Evolutionary conservation across 2,797 vertebrate genomes (phyloP).

Genomic region (Sebastolobus alascanus): DNA sequence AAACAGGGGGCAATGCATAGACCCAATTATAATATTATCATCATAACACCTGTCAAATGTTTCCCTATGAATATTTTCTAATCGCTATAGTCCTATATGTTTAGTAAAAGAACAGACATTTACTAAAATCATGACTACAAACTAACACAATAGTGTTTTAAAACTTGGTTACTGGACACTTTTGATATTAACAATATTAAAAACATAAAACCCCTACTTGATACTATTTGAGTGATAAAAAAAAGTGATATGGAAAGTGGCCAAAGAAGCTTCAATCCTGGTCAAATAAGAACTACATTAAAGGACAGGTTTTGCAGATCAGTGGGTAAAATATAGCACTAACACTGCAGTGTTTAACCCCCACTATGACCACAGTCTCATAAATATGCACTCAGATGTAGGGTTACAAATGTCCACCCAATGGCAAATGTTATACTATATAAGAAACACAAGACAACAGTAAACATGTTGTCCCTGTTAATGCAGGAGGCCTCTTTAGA

Average conservation of each 20-base stretch:
- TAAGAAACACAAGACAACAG: not conserved
- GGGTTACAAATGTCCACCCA: not conserved
- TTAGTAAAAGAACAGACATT: not conserved
- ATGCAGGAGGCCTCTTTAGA: not conserved
- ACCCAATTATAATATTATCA: not conserved
- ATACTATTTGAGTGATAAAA: not conserved
- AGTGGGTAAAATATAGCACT: not conserved
- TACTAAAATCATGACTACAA: not conserved
- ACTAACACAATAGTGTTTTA: not conserved
- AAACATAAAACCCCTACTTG: not conserved
- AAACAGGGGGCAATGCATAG: conserved; percentile 6
- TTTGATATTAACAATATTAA: not conserved
- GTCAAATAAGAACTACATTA: not conserved
- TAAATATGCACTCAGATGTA: not conserved
- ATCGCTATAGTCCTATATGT: not conserved
- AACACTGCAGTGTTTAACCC: not conserved
- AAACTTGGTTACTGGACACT: not conserved
- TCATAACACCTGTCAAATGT: not conserved
- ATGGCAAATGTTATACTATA: not conserved
- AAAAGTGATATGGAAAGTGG: not conserved
- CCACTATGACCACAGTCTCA: not conserved
- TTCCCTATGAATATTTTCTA: not conserved
- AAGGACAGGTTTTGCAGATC: not conserved
- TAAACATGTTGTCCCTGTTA: not conserved
- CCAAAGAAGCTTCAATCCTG: not conserved